Evolutionary conservation across 2,113 vertebrate genomes (phyloP).

Genomic region (Electrona antarctica): DNA sequence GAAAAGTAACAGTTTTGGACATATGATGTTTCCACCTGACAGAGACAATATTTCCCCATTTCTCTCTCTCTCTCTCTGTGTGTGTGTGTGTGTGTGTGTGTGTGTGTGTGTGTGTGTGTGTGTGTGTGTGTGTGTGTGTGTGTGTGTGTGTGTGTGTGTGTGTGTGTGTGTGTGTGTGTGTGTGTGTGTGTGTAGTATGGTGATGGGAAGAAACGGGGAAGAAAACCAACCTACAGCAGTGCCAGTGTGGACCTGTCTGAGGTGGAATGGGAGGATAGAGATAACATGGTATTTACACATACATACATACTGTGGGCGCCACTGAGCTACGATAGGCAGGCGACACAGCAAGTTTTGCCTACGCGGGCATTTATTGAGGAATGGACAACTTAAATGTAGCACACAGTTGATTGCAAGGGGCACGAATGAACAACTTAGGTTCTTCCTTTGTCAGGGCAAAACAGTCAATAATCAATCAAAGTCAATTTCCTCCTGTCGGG

Average conservation of each 20-base stretch:
- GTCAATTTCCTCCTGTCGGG: no score
- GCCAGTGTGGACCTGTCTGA: conserved; percentile 98
- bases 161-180: conserved; percentile 4
- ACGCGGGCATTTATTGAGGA: no score
- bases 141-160: conserved; percentile 26
- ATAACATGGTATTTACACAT: conserved; percentile 83
- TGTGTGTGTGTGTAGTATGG: conserved; percentile 83
- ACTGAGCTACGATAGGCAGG: no score
- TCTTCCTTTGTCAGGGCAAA: no score
- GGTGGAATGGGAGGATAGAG: conserved; percentile 97
- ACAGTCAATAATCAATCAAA: no score
- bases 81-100: conserved; percentile 9
- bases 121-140: conserved; percentile 8
- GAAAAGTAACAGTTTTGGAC: no score
- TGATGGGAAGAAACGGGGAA: conserved; percentile 92
- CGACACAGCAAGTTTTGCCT: no score
- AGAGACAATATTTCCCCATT: conserved; percentile 16
- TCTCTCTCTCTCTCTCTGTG: conserved; percentile 5
- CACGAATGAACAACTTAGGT: no score
- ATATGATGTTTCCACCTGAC: not conserved
- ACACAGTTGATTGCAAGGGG: no score
- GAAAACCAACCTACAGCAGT: conserved; percentile 95
- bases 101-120: conserved; percentile 27
- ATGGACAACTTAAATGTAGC: no score
- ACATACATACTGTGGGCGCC: no score